These are phyloP conservation scores for Galleria mellonella DNA, from an alignment of 1,140 invertebrate genomes.

Conservation along the genomic window DNA sequence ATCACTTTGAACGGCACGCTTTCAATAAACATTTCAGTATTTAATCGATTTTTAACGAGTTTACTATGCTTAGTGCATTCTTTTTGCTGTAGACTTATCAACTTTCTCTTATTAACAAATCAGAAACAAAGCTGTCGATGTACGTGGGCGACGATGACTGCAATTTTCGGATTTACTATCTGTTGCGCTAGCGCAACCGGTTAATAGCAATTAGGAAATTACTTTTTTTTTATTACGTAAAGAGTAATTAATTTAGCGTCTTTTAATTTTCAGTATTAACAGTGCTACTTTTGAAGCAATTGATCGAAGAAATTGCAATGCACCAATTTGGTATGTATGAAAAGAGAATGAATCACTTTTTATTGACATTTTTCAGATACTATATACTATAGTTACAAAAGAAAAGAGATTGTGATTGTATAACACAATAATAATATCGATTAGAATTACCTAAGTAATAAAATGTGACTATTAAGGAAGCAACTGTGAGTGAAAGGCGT, in stretches of 20 bases:
- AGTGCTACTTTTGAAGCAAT: no score
- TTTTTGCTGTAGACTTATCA: slow-evolving; percentile 2
- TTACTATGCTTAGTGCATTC: slow-evolving; percentile 2
- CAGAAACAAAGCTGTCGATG: not conserved
- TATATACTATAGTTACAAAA: no score
- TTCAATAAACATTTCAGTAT: not conserved
- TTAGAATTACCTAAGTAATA: not conserved
- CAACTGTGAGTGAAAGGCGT: slow-evolving; percentile 7
- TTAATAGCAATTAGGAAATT: no score
- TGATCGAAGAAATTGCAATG: no score
- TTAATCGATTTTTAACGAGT: slow-evolving; percentile 6
- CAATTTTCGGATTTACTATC: not conserved
- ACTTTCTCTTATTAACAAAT: slow-evolving; percentile 4
- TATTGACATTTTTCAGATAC: no score
- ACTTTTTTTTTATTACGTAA: no score
- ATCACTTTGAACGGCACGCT: not conserved
- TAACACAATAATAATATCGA: no score
- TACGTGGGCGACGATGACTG: not conserved
- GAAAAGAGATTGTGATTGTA: no score
- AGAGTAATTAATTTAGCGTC: no score
- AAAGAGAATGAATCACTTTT: no score
- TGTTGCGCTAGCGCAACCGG: not conserved
- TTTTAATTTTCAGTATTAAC: no score
- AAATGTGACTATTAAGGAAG: not conserved
- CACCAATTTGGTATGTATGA: no score